Evolutionary conservation across 2,888 invertebrate species (phyloP).

Genomic region (Dryobotodes eremita): DNA sequence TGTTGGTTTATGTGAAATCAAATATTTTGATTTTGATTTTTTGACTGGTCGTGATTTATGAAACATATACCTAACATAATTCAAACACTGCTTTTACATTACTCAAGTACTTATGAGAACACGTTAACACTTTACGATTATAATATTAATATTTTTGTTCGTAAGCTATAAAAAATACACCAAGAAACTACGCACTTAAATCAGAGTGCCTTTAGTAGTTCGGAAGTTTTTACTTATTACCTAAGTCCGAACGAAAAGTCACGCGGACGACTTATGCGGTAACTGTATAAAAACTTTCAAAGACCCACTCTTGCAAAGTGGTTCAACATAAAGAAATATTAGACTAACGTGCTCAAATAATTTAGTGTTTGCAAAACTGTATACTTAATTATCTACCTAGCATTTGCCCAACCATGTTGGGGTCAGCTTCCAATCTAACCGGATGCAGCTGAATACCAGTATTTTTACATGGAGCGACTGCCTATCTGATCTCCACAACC

Average conservation of each 20-base stretch:
- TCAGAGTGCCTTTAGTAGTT: conserved; percentile 38
- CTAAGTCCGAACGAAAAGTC: neutral
- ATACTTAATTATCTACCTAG: no score
- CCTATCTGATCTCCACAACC: no score
- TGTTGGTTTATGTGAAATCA: no score
- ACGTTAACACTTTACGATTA: neutral
- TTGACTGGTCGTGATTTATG: neutral
- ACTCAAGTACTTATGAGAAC: no score
- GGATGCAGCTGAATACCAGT: no score
- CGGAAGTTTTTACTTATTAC: conserved; percentile 11
- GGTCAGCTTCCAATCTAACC: no score
- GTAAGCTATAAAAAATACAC: conserved; percentile 2
- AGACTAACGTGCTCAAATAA: neutral
- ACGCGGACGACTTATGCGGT: conserved; percentile 1
- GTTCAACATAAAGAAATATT: neutral
- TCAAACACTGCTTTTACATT: neutral
- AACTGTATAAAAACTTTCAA: conserved; percentile 17
- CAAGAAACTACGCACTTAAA: conserved; percentile 27
- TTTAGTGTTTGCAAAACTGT: no score
- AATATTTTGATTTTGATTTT: no score
- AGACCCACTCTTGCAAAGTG: neutral
- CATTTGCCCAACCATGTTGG: no score
- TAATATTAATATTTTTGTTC: conserved; percentile 8
- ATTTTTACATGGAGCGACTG: no score
- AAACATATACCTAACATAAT: neutral